phyloP scores from a whole-genome alignment of 2,113 vertebrate species.

The Mirounga angustirostris region DNA sequence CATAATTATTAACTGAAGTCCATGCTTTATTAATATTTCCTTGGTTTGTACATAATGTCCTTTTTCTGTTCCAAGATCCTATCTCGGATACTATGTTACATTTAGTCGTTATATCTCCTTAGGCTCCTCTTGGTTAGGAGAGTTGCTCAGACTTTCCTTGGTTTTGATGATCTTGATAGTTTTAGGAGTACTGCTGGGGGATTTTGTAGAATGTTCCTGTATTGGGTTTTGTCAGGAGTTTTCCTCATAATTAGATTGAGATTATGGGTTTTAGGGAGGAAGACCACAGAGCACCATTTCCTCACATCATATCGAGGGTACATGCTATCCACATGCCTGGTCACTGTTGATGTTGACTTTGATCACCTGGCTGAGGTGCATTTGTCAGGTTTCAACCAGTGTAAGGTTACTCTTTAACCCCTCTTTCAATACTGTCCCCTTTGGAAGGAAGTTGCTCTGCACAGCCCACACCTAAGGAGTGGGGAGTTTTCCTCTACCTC shows the following conservation, averaged over 20 bases:
- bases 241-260: not conserved
- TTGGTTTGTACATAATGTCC: not conserved
- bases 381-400: not conserved
- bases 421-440: not conserved
- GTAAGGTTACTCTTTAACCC: too few species aligned
- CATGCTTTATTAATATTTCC: not conserved
- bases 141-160: not conserved
- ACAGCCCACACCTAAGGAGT: not conserved
- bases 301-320: rapidly evolving
- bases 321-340: rapidly evolving
- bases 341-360: not conserved
- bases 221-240: not conserved
- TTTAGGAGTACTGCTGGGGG: not conserved
- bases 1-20: not conserved
- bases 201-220: not conserved
- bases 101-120: rapidly evolving
- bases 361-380: not conserved
- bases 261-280: not conserved
- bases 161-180: not conserved
- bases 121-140: not conserved
- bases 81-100: too few species aligned
- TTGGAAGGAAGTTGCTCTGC: not conserved
- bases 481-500: not conserved
- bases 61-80: not conserved
- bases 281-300: not conserved